Conservation (phyloP, 64 coral and sea anemone genomes). For the Montipora efflorescens region DNA sequence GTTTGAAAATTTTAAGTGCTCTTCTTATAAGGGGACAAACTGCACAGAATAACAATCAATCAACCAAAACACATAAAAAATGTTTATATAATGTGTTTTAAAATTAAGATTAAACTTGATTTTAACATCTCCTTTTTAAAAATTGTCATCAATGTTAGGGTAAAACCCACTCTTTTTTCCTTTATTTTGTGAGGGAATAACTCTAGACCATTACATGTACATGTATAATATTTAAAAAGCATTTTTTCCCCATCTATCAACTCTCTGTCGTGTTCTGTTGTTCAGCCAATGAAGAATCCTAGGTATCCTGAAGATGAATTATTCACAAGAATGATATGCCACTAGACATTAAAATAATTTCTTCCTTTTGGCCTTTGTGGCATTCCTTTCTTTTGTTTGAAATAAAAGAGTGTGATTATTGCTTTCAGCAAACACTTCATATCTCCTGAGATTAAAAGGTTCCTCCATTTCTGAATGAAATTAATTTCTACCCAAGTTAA, state of each 20-base stretch:
- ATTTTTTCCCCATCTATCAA: no score
- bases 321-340: no score
- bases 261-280: no score
- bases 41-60: background rate
- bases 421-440: background rate
- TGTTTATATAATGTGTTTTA: background rate
- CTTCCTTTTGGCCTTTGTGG: background rate
- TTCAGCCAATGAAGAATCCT: no score
- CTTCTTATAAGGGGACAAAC: background rate
- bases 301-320: no score
- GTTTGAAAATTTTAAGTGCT: background rate
- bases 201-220: no score
- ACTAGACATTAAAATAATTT: background rate
- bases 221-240: no score
- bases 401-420: background rate
- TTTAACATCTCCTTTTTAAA: background rate
- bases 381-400: background rate
- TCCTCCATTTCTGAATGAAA: no score
- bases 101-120: background rate
- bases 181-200: background rate
- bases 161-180: background rate
- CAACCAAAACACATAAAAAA: background rate
- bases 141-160: background rate
- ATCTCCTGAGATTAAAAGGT: no score
- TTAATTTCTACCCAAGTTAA: no score